A percentile compares a stretch with the other conserved stretches of the same genome.
Evolutionary conservation across 2,113 vertebrate genomes (phyloP).

Genomic region (Mesembrinibis cayennensis): DNA sequence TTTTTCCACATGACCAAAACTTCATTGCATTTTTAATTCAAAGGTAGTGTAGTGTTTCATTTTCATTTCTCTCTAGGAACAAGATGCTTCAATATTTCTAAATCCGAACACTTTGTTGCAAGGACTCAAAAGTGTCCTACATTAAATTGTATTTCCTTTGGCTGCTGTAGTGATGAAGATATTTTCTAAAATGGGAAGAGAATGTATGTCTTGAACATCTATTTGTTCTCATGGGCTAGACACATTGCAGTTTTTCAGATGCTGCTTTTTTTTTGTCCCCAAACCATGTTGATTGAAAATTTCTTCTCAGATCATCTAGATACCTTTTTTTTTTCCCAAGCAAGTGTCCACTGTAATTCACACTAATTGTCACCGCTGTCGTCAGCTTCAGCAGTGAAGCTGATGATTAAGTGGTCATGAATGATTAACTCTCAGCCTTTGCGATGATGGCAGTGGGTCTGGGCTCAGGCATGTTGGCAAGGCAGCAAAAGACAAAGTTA

Average conservation of each 20-base stretch:
- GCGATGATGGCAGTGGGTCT: rapidly evolving
- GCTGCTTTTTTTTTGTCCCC: not conserved
- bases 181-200: not conserved
- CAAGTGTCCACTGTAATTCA: not conserved
- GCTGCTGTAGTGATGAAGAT: not conserved
- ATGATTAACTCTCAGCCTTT: not conserved
- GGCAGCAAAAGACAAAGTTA: not conserved
- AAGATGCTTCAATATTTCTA: not conserved
- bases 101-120: not conserved
- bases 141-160: not conserved
- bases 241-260: not conserved
- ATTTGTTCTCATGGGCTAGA: not conserved
- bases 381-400: not conserved
- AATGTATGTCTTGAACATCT: not conserved
- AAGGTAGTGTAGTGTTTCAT: not conserved
- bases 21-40: not conserved
- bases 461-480: not conserved
- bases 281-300: not conserved
- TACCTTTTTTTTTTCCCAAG: not conserved
- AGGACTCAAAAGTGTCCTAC: not conserved
- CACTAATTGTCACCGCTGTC: not conserved
- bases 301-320: not conserved
- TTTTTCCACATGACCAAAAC: not conserved
- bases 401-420: not conserved
- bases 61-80: not conserved